Base-by-base conservation (phyloP, 2,888 invertebrate genomes). In the Hirtodrosophila cameraria region DNA sequence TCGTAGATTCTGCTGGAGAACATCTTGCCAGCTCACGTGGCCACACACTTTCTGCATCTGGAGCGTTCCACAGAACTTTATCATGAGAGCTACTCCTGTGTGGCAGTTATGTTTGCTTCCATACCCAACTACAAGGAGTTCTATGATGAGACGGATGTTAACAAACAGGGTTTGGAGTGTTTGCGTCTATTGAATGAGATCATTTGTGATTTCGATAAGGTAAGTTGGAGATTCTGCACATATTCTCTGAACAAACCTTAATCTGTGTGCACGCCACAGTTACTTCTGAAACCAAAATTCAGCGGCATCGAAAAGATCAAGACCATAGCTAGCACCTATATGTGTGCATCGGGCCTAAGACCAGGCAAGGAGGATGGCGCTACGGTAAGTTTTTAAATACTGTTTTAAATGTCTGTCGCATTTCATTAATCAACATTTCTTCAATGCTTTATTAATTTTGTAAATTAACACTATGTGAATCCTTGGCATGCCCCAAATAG, bases 121-220 rank as follows among this genome's bases (percentile, higher is more conserved):
- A 99, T 99, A 82, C 98, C 99, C 3, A 98, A 99, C 91, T 99
- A 98, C 91, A 97, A 97, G 89, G 97, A 98, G 90, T 98, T 98
- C 90, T 98, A 98, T 88, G 97, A 97, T 86, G 97, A 98, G 90
- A 97, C 96, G n/a, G 97, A 98, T 88, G 97, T 98, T 70, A 98
- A 97, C 88, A 97, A 98, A 82, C 98, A 99, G 90, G 98, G 98
- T 0, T 91, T 99, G 30, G 99, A 99, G 91, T 99, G 99, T 89
- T 91, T 99, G 61, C 92, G 99, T 60, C 92, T 99, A 23, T 92
- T 99, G 18, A 99, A 99, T 89, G 99, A 99, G 92, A 99, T 99
- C 78, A 98, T 99, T 68, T 98, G 98, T 89, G 99, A 99, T 91
- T 99, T 99, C 91, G 99, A 99, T 90, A 97, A 97, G 94, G 97